Evolutionary conservation across 2,888 invertebrate genomes (phyloP), one percentile per base, ranked within the genome.

Genomic region (Tipula unca): DNA sequence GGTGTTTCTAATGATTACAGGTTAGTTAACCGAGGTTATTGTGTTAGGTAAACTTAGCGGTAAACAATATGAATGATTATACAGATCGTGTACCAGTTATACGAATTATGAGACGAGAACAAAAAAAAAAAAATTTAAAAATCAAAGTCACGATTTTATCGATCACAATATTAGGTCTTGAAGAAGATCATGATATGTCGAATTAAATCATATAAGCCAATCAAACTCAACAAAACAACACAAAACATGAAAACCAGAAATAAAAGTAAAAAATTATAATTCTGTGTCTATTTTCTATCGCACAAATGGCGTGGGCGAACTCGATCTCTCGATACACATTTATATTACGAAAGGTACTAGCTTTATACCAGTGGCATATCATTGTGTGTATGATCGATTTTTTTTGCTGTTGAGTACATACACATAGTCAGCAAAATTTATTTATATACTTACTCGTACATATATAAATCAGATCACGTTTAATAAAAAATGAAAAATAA

Each of bases 381-480:
- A 32, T 6, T 69, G 69, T 69, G 69, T 69, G 69, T 69, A 69
- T 69, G 69, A 69, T 69, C 69, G 69, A 69, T 69, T 25, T 69
- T 17, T 32, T 69, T 69, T 69, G n/a, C 25, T 69, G 69, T 48
- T 69, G 25, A n/a, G 25, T 25, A 48, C 48, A 48, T 10, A 36
- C 4, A 36, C 36, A 36, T 6, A 36, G 1, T 1, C 3, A 69
- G 69, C 69, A 69, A 69, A 69, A 25, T 10, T 25, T 69, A 25
- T 69, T 25, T 10, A n/a, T n/a, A n/a, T n/a, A n/a, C n/a, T n/a
- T n/a, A n/a, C n/a, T n/a, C n/a, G n/a, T n/a, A 48, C 10, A 69
- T 69, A 83, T 32, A 83, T 83, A 83, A 83, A 83, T 83, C 83
- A 83, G 83, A 83, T 83, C 83, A 83, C 83, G 83, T 83, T 32